Evolutionary conservation across 1,140 invertebrate genomes (phyloP).

Genomic region (Sweltsa coloradensis): DNA sequence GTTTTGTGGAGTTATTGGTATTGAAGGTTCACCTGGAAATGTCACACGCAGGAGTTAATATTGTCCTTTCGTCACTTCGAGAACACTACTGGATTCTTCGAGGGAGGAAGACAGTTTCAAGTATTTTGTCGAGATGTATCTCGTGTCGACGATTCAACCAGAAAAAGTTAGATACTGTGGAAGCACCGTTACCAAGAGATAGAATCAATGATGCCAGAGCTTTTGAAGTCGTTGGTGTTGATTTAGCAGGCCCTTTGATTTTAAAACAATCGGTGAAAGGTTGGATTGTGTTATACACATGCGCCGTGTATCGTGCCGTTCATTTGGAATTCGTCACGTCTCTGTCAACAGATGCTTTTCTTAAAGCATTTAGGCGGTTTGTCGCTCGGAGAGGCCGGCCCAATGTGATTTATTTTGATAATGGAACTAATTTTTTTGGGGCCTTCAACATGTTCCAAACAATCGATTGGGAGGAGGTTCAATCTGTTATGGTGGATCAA

Average conservation of each 20-base stretch:
- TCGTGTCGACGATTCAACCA: constrained; percentile 19
- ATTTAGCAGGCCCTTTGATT: constrained; percentile 23
- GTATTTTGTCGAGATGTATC: constrained; percentile 20
- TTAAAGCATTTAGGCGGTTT: constrained; percentile 23
- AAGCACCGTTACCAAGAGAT: constrained; percentile 17
- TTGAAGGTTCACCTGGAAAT: constrained; percentile 4
- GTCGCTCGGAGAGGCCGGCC: constrained; percentile 24
- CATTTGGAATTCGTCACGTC: constrained; percentile 26
- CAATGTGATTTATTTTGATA: constrained; percentile 28
- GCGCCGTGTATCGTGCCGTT: constrained; percentile 24
- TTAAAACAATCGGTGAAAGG: constrained; percentile 19
- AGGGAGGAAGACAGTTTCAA: constrained; percentile 17
- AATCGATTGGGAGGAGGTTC: constrained; percentile 22
- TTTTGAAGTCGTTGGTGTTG: constrained; percentile 19
- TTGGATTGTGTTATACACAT: constrained; percentile 27
- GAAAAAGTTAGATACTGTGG: constrained; percentile 17
- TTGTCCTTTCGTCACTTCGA: constrained; percentile 10
- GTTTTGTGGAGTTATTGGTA: constrained; percentile 8
- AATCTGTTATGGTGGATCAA: constrained; percentile 12
- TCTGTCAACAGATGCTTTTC: constrained; percentile 21
- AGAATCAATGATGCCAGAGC: constrained; percentile 17
- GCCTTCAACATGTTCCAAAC: constrained; percentile 19
- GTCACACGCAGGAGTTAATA: constrained; percentile 12
- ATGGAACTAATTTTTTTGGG: constrained; percentile 27
- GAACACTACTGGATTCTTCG: constrained; percentile 23